Base-by-base conservation (phyloP, 64 coral and sea anemone species). In the Porites australiensis region DNA sequence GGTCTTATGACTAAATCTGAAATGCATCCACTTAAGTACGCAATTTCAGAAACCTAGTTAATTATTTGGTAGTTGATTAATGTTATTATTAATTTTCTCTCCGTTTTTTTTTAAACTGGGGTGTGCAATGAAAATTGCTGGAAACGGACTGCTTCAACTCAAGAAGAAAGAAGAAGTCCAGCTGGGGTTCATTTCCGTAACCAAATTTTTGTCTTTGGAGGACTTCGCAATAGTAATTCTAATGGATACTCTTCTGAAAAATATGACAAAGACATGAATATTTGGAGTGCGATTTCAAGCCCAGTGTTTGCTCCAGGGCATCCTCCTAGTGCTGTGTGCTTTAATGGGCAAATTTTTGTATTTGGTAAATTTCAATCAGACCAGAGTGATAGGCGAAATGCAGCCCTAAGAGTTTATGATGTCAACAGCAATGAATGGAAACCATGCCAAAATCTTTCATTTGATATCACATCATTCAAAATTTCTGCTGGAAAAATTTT, bases 161-260 rank as follows among this genome's bases (percentile, higher is more conserved):
- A 58, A 11, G 82, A 75, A 12, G 19, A 67, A 48, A 58, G 93
- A 18, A 87, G 59, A 44, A 71, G 78, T 58, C 87, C 93, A 0
- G 60, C 45, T n/a, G 93, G 93, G 4, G 86, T 94, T 18, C 50
- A 66, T 23, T 67, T 54, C 19, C 77, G 67, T 44, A 75, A 77
- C 18, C 58, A n/a, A 11, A 89, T 94, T 49, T 94, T 83, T 49
- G 87, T 94, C 5, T 55, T 94, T 52, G 93, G 93, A 9, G 93
- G 93, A 2, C 72, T 79, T 12, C 57, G n/a, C n/a, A n/a, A n/a
- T n/a, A n/a, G 65, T 3, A 79, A 18, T 1, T 45, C 82, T 37
- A 87, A 77, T 13, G 45, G 77, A 19, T 2, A 12, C 6, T 59
- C 68, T 6, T 89, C 87, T 77, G 93, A 94, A 69, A 62, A 64